phyloP scores from a whole-genome alignment of 2,113 vertebrate species.

The Myrmecophaga tridactyla region DNA sequence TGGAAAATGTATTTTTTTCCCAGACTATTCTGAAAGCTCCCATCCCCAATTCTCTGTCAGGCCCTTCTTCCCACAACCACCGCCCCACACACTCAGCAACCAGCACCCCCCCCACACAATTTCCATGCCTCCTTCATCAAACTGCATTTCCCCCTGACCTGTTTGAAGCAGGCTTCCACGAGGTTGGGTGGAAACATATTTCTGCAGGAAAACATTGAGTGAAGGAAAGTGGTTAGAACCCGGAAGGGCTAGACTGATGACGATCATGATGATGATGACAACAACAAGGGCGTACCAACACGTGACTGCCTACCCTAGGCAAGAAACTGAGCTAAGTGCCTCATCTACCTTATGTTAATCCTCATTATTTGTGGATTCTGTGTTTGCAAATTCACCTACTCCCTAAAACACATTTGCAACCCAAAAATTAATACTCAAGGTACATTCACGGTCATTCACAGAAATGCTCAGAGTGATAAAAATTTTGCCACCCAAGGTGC shows the following conservation, averaged over 20 bases:
- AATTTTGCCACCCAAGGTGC: too few relatives aligned
- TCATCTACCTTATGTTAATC: neutral
- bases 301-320: neutral
- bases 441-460: too few relatives aligned
- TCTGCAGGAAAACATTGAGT: constrained; percentile 82
- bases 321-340: neutral
- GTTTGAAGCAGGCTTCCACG: constrained; percentile 98
- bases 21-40: neutral
- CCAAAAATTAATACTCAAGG: too few relatives aligned
- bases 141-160: constrained; percentile 85
- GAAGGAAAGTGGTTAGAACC: constrained; percentile 45
- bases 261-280: neutral
- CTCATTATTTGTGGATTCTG: too few relatives aligned
- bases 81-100: neutral
- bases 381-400: too few relatives aligned
- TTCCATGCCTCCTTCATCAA: neutral
- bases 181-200: constrained; percentile 99
- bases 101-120: neutral
- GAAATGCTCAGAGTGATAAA: too few relatives aligned
- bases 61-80: neutral
- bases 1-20: neutral
- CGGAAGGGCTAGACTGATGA: neutral
- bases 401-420: too few relatives aligned
- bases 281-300: neutral
- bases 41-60: neutral